Evolutionary conservation across 2,113 vertebrate species (phyloP), one percentile per base, ranked within the genome.

Genomic region (Empidonax traillii): DNA sequence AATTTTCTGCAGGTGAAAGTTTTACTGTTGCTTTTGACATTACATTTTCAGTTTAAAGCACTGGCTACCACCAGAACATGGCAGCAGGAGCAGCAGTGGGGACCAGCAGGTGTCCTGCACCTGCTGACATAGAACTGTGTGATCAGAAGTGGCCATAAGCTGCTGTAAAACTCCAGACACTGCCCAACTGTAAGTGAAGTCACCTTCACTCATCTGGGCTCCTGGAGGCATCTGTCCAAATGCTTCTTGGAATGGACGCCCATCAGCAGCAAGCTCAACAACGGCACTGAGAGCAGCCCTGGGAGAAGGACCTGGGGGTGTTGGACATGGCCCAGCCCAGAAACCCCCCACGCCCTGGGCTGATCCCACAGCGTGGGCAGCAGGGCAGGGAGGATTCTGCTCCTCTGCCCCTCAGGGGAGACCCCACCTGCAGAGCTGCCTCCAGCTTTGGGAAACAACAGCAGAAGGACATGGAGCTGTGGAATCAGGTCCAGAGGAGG

Each of bases 241-340:
- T 10, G 9, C 27, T 75, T 49, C 49, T 8, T 33, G 28, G 22
- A 28, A 31, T 5, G 43, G 49, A 43, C 30, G 25, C 21, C 58
- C 41, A 14, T 2, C 61, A 79, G 46, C 19, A 82, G 44, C 1
- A 9, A 82, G 25, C 2, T 18, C 49, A 4, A 28, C 18, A 25
- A 35, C 10, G 0, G 0, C 19, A 25, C 1, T 19, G 6, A 52
- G 25, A 39, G 14, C 23, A n/a, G 4, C 12, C 20, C 17, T 55
- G n/a, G 4, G 8, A 62, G 25, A 30, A 59, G 62, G 37, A 5
- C 13, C 5, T 23, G 14, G 8, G 14, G 14, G 8, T 56, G 21
- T 53, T 67, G 71, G 30, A 37, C 21, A 18, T 43, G 37, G 21
- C 31, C 35, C 16, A 22, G 49, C 14, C 25, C 72, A 7, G 6